Conservation (phyloP, 1,140 invertebrate species). For the Cydia pomonella region DNA sequence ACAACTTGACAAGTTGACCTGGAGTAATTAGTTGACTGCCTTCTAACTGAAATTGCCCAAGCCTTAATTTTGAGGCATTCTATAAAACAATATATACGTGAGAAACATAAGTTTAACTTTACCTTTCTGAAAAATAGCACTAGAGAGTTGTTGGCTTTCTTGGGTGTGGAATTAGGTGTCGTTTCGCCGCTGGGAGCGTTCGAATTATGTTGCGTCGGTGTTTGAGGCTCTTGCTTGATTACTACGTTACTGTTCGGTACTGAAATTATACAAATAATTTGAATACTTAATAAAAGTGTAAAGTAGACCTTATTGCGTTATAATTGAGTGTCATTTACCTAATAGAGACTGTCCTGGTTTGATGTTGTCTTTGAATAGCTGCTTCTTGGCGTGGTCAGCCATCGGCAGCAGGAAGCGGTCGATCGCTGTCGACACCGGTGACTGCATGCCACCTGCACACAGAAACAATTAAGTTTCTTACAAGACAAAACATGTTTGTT, state of each 20-base stretch:
- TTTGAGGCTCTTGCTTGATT: slow-evolving; percentile 46
- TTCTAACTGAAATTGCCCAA: no score
- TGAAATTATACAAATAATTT: slow-evolving; percentile 38
- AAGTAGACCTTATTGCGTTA: neutral
- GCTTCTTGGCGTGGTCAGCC: slow-evolving; percentile 81
- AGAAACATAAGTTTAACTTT: slow-evolving; percentile 42
- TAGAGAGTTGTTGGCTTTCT: slow-evolving; percentile 80
- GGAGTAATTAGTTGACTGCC: no score
- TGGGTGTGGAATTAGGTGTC: slow-evolving; percentile 56
- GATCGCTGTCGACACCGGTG: slow-evolving; percentile 78
- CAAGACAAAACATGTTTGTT: neutral
- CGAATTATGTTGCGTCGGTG: slow-evolving; percentile 35
- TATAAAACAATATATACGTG: no score
- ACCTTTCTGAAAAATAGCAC: slow-evolving; percentile 90
- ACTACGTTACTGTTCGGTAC: slow-evolving; percentile 55
- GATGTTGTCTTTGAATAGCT: slow-evolving; percentile 81
- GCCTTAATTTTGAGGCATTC: no score
- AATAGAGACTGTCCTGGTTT: slow-evolving; percentile 82
- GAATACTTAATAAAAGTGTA: neutral
- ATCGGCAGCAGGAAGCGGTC: slow-evolving; percentile 81
- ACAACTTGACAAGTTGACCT: no score
- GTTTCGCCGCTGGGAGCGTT: slow-evolving; percentile 49
- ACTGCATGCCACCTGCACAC: slow-evolving; percentile 65
- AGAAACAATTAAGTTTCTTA: neutral
- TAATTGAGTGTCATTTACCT: slow-evolving; percentile 50